phyloP scores from a whole-genome alignment of 2,797 vertebrate genomes.

The Rachycentron canadum region DNA sequence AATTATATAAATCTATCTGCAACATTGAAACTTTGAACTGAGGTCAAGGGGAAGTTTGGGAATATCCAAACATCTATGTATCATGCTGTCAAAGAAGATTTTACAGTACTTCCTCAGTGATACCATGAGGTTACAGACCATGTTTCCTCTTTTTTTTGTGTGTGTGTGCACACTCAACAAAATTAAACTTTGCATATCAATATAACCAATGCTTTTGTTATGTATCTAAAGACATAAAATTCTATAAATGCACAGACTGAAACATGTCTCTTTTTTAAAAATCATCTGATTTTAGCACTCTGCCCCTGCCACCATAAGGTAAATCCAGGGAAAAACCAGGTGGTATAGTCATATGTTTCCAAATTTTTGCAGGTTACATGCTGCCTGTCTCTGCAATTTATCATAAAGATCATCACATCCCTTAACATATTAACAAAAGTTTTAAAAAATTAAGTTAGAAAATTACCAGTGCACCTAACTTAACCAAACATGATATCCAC shows the following conservation, averaged over 20 bases:
- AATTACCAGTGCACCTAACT: neutral
- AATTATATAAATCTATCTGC: too few species aligned
- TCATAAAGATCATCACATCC: neutral
- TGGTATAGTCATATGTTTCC: slow-evolving; percentile 7
- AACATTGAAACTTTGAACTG: slow-evolving; percentile 9
- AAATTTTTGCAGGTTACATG: slow-evolving; percentile 19
- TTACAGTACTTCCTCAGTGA: slow-evolving; percentile 41
- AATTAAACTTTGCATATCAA: accelerated
- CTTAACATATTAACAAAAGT: neutral
- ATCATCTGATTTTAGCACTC: neutral
- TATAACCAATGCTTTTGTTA: neutral
- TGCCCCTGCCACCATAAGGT: too few species aligned
- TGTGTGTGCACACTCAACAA: neutral
- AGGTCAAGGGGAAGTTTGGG: slow-evolving; percentile 29
- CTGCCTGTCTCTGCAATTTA: neutral
- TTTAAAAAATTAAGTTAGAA: too few species aligned
- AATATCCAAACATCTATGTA: slow-evolving; percentile 35
- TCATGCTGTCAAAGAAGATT: neutral
- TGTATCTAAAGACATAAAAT: neutral
- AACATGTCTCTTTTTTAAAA: slow-evolving; percentile 1
- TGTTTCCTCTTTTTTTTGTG: neutral
- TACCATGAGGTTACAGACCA: neutral
- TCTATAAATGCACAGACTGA: neutral
- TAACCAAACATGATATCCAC: neutral
- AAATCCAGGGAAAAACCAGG: neutral